Percentiles rank a stretch among this genome's conserved stretches.
These are phyloP conservation scores for Acleris holmiana DNA, from an alignment of 2,888 invertebrate genomes.

Conservation along the genomic window DNA sequence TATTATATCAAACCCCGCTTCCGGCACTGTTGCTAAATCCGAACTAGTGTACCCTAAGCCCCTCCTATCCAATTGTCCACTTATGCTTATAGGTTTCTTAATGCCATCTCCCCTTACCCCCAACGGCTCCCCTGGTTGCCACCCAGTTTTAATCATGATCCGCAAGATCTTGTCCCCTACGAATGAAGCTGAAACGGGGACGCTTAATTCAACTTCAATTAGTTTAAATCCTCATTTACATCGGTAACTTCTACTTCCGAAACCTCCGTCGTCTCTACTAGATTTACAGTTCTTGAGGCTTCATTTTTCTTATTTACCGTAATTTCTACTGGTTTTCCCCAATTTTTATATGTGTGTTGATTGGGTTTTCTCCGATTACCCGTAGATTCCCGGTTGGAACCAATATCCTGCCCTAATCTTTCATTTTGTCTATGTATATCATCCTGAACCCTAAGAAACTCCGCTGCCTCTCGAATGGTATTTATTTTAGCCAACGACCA, in stretches of 20 bases:
- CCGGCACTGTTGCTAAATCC: no score
- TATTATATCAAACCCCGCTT: no score
- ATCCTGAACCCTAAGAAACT: neutral
- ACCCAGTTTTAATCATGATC: neutral
- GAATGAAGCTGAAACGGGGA: no score
- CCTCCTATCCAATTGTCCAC: neutral
- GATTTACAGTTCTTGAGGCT: neutral
- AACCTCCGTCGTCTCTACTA: neutral
- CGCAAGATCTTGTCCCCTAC: neutral
- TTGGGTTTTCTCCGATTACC: neutral
- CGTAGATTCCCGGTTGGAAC: neutral
- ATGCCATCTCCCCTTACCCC: neutral
- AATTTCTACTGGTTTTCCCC: neutral
- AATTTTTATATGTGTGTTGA: neutral
- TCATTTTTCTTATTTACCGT: neutral
- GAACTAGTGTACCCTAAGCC: conserved; percentile 6
- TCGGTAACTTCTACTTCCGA: neutral
- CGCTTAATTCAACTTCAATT: no score
- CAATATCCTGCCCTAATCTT: neutral
- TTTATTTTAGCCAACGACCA: neutral
- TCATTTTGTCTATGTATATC: neutral
- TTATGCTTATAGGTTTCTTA: neutral
- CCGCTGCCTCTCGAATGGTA: neutral
- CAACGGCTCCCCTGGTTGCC: neutral
- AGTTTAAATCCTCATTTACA: neutral